phyloP scores from a whole-genome alignment of 2,113 vertebrate species.

The Eonycteris spelaea region DNA sequence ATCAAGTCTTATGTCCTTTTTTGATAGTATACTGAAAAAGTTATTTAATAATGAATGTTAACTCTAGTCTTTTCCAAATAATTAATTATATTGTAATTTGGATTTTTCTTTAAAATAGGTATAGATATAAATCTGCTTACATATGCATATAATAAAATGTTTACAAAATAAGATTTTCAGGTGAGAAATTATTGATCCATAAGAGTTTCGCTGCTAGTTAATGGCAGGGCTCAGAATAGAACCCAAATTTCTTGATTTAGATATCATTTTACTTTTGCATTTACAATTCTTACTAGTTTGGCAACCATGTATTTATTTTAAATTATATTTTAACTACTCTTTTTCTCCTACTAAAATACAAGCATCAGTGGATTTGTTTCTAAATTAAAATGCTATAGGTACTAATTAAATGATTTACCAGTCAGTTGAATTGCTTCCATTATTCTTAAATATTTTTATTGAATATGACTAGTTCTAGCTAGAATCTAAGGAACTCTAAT shows the following conservation, averaged over 20 bases:
- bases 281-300: background rate
- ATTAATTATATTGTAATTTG: background rate
- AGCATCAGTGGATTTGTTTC: background rate
- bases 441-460: background rate
- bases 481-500: background rate
- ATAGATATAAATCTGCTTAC: background rate
- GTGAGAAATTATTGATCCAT: background rate
- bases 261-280: background rate
- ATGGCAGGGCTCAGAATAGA: background rate
- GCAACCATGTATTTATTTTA: background rate
- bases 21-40: background rate
- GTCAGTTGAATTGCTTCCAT: background rate
- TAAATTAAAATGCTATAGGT: background rate
- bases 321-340: background rate
- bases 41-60: slow-evolving; percentile 25
- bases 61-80: background rate
- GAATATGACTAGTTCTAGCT: background rate
- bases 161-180: background rate
- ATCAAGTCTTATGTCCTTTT: background rate
- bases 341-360: background rate
- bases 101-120: background rate
- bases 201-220: background rate
- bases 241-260: background rate
- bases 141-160: background rate
- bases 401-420: background rate